A percentile compares a stretch with the other conserved stretches of the same genome.
phyloP scores from a whole-genome alignment of 2,113 vertebrate species.

The Pelvicachromis taeniatus region DNA sequence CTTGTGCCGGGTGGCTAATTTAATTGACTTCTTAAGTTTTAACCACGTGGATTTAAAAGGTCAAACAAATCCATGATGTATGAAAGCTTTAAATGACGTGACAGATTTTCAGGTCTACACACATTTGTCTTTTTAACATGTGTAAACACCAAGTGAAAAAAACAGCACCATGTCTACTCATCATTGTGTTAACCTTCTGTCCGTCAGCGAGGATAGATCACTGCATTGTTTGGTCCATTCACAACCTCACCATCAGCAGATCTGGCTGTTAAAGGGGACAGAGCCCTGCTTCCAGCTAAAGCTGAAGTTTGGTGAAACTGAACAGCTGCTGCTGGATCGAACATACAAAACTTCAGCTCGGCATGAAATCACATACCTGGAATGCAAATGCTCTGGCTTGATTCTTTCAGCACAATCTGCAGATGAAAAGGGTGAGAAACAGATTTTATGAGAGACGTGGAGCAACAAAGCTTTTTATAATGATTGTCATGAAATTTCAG shows the following conservation, averaged over 20 bases:
- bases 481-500: background rate
- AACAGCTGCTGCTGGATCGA: background rate
- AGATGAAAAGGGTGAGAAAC: slow-evolving; percentile 19
- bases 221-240: slow-evolving; percentile 42
- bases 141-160: slow-evolving; percentile 5
- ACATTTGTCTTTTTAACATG: background rate
- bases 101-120: background rate
- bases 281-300: background rate
- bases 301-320: background rate
- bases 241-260: slow-evolving; percentile 47
- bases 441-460: background rate
- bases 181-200: background rate
- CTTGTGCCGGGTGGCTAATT: background rate
- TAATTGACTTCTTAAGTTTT: background rate
- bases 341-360: background rate
- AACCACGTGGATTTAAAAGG: background rate
- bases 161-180: background rate
- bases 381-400: slow-evolving; percentile 80
- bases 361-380: slow-evolving; percentile 73
- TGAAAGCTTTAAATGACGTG: background rate
- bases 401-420: slow-evolving; percentile 83
- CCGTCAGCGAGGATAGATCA: slow-evolving; percentile 8
- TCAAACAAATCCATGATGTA: background rate
- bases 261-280: slow-evolving; percentile 41
- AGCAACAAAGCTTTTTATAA: background rate